These are phyloP conservation scores for Calonectris borealis DNA, from an alignment of 2,113 vertebrate species.

Conservation along the genomic window DNA sequence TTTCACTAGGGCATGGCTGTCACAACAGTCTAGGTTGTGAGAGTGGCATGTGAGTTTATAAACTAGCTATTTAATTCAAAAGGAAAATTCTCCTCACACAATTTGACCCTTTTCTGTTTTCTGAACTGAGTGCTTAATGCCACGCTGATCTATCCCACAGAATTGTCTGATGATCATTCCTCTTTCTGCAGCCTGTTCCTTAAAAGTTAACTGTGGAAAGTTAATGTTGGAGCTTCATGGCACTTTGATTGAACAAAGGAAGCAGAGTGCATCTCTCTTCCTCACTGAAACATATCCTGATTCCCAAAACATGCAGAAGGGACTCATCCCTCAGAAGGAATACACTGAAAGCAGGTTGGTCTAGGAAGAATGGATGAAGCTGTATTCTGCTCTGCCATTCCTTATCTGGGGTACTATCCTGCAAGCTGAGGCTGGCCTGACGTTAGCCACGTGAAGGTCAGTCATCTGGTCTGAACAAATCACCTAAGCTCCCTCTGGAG, in stretches of 20 bases:
- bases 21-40: background rate
- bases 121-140: background rate
- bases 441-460: background rate
- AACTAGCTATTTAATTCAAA: background rate
- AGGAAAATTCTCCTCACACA: background rate
- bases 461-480: background rate
- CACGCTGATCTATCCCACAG: background rate
- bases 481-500: background rate
- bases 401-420: background rate
- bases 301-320: background rate
- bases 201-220: background rate
- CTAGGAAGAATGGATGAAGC: background rate
- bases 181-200: background rate
- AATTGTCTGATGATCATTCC: background rate
- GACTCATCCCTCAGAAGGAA: background rate
- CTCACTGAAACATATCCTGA: background rate
- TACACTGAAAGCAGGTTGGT: background rate
- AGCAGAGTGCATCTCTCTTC: background rate
- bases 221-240: background rate
- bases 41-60: background rate
- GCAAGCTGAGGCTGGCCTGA: background rate
- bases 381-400: background rate
- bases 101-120: background rate
- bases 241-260: background rate
- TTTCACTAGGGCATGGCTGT: background rate